Percentiles rank a stretch among this genome's conserved stretches.
Conservation (phyloP, 1,140 invertebrate genomes). For the Zelostemma sp. region DNA sequence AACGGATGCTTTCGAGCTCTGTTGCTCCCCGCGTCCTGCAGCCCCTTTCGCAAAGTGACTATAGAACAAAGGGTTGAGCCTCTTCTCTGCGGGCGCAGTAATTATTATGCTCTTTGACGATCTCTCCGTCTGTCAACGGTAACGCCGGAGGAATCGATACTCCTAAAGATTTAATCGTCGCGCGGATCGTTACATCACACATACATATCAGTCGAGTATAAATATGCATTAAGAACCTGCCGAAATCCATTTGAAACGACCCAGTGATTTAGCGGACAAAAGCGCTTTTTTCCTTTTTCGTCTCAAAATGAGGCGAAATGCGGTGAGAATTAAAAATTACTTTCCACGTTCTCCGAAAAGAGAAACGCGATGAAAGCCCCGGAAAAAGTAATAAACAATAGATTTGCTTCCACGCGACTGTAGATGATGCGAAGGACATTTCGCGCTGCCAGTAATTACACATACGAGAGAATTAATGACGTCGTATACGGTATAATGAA, state of each 20-base stretch:
- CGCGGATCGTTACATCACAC: slow-evolving; percentile 41
- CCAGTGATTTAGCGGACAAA: too few species aligned
- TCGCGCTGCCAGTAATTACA: slow-evolving; percentile 11
- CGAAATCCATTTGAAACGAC: too few species aligned
- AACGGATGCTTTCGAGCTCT: slow-evolving; percentile 58
- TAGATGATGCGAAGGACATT: slow-evolving; percentile 29
- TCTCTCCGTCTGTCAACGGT: slow-evolving; percentile 63
- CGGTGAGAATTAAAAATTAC: too few species aligned
- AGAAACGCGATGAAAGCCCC: not conserved
- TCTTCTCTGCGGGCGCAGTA: slow-evolving; percentile 67
- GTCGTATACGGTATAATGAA: slow-evolving; percentile 53
- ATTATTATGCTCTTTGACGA: slow-evolving; percentile 70
- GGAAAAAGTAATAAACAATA: too few species aligned
- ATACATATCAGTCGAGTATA: slow-evolving; percentile 37
- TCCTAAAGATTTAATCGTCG: slow-evolving; percentile 63
- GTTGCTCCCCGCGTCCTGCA: slow-evolving; percentile 35
- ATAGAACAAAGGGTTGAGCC: slow-evolving; percentile 69
- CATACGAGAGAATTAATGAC: slow-evolving; percentile 50
- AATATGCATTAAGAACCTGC: slow-evolving; percentile 29
- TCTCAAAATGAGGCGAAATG: too few species aligned
- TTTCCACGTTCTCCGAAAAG: too few species aligned
- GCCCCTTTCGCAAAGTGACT: slow-evolving; percentile 66
- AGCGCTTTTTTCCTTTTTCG: too few species aligned
- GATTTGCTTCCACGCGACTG: not conserved
- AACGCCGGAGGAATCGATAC: slow-evolving; percentile 61